Conservation (phyloP, 1,140 invertebrate genomes). For the Xylocopa sonorina region DNA sequence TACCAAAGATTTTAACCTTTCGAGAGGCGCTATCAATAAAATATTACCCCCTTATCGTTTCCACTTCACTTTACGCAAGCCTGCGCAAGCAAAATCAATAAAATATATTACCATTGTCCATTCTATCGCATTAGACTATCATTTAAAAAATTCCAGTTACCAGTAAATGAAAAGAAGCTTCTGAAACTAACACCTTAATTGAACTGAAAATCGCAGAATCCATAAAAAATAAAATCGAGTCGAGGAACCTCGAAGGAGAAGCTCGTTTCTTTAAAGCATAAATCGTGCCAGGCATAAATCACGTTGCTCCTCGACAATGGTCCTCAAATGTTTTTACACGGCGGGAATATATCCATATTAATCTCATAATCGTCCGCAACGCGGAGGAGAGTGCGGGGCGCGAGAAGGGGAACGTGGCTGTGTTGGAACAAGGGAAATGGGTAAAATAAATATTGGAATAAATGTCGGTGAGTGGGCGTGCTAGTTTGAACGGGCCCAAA, state of each 20-base stretch:
- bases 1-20: neutral
- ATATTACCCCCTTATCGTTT: neutral
- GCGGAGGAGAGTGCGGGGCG: neutral
- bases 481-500: conserved; percentile 48
- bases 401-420: neutral
- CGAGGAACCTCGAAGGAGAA: no score
- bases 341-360: conserved; percentile 27
- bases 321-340: neutral
- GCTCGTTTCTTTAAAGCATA: neutral
- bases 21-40: neutral
- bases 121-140: no score
- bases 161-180: no score
- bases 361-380: conserved; percentile 48
- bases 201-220: neutral
- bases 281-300: neutral
- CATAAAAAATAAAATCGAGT: conserved; percentile 3
- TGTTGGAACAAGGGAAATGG: conserved; percentile 29
- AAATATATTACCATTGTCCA: no score
- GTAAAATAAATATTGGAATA: conserved; percentile 62
- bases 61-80: neutral
- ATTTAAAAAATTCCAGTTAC: no score
- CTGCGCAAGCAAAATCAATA: no score
- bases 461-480: conserved; percentile 44
- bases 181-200: no score
- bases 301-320: neutral